Evolutionary conservation across 2,888 invertebrate genomes (phyloP).

Genomic region (Eristalis intricaria): DNA sequence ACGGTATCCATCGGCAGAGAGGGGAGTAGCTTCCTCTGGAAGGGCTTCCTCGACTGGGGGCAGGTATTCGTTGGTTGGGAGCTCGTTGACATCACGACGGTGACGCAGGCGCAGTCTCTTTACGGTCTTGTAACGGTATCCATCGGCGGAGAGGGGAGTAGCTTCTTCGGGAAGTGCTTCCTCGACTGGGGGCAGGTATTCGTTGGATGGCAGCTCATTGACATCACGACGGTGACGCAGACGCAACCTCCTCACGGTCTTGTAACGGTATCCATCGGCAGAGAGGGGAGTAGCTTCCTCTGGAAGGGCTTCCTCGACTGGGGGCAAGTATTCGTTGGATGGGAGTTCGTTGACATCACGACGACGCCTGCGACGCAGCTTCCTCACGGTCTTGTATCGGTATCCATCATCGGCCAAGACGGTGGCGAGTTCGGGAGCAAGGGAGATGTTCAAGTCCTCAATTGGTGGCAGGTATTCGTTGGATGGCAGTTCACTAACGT

Average conservation of each 20-base stretch:
- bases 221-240: conserved; percentile 52
- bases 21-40: conserved; percentile 1
- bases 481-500: conserved; percentile 31
- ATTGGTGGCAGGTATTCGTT: conserved; percentile 44
- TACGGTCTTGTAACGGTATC: conserved; percentile 76
- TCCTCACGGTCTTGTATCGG: conserved; percentile 76
- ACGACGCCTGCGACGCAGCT: conserved; percentile 68
- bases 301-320: conserved; percentile 65
- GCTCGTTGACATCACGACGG: conserved; percentile 74
- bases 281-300: conserved; percentile 17
- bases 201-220: conserved; percentile 27
- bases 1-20: conserved; percentile 76
- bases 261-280: conserved; percentile 51
- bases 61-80: conserved; percentile 72
- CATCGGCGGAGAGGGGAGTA: conserved; percentile 75
- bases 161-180: conserved; percentile 35
- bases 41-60: conserved; percentile 71
- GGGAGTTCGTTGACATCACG: conserved; percentile 76
- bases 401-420: conserved; percentile 64
- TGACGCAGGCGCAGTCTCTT: conserved; percentile 62
- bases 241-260: conserved; percentile 26
- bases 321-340: conserved; percentile 73
- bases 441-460: conserved; percentile 28
- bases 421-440: conserved; percentile 72
- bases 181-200: conserved; percentile 55